Evolutionary conservation across 2,888 invertebrate species (phyloP).

Genomic region (Terebella lapidaria): DNA sequence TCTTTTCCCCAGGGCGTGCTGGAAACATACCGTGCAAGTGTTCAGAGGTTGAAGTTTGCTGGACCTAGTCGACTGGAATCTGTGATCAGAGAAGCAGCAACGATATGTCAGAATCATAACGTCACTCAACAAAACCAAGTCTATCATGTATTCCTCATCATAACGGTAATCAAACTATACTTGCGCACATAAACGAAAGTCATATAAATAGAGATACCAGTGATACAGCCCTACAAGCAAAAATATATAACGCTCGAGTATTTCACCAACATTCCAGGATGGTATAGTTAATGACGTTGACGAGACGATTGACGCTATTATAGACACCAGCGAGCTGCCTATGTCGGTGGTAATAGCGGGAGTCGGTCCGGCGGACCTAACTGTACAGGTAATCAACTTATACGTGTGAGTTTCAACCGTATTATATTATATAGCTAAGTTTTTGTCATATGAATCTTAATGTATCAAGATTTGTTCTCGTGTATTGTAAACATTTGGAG

Average conservation of each 20-base stretch:
- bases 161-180: slow-evolving; percentile 11
- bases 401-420: no score
- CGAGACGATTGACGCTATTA: slow-evolving; percentile 27
- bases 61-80: slow-evolving; percentile 12
- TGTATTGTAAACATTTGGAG: no score
- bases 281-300: slow-evolving; percentile 39
- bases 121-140: slow-evolving; percentile 4
- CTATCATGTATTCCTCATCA: slow-evolving; percentile 12
- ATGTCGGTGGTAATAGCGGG: slow-evolving; percentile 34
- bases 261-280: no score
- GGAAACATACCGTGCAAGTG: slow-evolving; percentile 6
- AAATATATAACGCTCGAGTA: no score
- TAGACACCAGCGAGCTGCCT: slow-evolving; percentile 31
- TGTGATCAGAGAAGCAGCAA: slow-evolving; percentile 5
- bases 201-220: no score
- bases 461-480: no score
- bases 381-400: slow-evolving; percentile 37
- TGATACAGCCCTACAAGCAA: no score
- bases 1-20: slow-evolving; percentile 13
- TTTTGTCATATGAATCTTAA: no score
- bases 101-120: not conserved
- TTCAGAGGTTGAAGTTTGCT: not conserved
- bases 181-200: no score
- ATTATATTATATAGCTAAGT: no score
- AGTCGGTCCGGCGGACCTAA: slow-evolving; percentile 36